Evolutionary conservation across 2,888 invertebrate species (phyloP), one percentile per base, ranked within the genome.

Genomic region (Orthonychiurus folsomi): DNA sequence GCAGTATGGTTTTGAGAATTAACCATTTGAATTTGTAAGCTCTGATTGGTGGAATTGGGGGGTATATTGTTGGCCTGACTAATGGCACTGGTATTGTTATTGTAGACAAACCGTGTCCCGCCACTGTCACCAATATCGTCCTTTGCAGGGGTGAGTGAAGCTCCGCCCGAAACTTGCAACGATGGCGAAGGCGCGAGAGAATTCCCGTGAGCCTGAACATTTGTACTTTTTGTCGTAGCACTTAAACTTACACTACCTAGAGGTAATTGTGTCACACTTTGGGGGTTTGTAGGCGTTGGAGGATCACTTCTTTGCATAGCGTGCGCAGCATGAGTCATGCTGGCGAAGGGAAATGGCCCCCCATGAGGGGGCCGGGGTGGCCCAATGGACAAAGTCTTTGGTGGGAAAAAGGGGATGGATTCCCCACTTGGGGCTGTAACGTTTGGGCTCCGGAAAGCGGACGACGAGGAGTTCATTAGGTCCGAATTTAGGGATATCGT

Each of bases 251-350:
- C 48, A 48, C n/a, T 48, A 48, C 12, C 48, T 48, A 15, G 12
- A n/a, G 12, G 15, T n/a, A 12, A n/a, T 15, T 48, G 12, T 12
- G 48, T 15, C 12, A 48, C 48, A 48, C n/a, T 48, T 12, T n/a
- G 12, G 12, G 48, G n/a, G n/a, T 48, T 48, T 48, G 12, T n/a
- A 48, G 12, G 15, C 12, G 15, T 48, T 48, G 48, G 15, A 59
- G 76, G 75, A 67, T 80, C 87, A 74, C 87, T 84, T 74, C 85
- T 83, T 75, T 90, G 89, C 79, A 90, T 86, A 58, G 90, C 89
- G 77, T 90, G 85, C 67, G 88, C 81, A 58, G 82, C 88, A 76
- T 89, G 88, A 56, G 90, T 89, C 92, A 93, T 92, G 78, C 91
- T 91, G 74, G 89, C 88, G 77, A 92, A 92, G 52, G 92, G 91